Base-by-base conservation (phyloP, 1,140 invertebrate genomes). In the Drosophila eugracilis region DNA sequence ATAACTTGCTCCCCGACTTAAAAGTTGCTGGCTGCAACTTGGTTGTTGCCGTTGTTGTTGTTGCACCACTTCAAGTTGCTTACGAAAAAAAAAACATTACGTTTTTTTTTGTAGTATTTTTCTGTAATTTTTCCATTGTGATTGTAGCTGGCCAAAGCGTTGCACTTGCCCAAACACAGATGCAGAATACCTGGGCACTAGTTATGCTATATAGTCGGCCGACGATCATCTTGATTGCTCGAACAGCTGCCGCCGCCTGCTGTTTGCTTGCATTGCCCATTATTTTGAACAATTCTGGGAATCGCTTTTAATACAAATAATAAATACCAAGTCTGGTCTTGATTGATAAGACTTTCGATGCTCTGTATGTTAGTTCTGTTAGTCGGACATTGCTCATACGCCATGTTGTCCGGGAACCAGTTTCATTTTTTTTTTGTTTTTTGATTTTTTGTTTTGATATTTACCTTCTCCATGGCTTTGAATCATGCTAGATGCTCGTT, bases 401-500 rank as follows among this genome's bases (percentile, higher is more conserved):
- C 58, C 74, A 37, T 67, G 63, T 66, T 28, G 60, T 3, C 21
- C 15, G 14, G 2, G 2, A 15, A 52, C 39, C 55, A 24, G 47
- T 53, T 57, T 41, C 22, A 14, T n/a, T 39, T 42, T 17, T 14
- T 21, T 53, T 22, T 24, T 32, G 30, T 12, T 53, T 59, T 55
- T 36, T 6, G 12, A 45, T 75, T 62, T 75, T 62, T 50, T 57
- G 39, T 58, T 57, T 52, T 77, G 54, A 32, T 49, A 60, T 57
- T 63, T 72, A 41, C 12, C 49, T 74, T 57, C 59, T 53, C 21
- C 6, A 48, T 39, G 70, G 57, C 26, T 63, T 79, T 72, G 48
- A 79, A 72, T 75, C 80, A 76, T 84, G 79, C 71, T 75, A 79
- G 80, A 85, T 60, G 65, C 79, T 83, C 79, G 75, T 83, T 77